Evolutionary conservation across 2,888 invertebrate genomes (phyloP).

Genomic region (Xestia xanthographa): DNA sequence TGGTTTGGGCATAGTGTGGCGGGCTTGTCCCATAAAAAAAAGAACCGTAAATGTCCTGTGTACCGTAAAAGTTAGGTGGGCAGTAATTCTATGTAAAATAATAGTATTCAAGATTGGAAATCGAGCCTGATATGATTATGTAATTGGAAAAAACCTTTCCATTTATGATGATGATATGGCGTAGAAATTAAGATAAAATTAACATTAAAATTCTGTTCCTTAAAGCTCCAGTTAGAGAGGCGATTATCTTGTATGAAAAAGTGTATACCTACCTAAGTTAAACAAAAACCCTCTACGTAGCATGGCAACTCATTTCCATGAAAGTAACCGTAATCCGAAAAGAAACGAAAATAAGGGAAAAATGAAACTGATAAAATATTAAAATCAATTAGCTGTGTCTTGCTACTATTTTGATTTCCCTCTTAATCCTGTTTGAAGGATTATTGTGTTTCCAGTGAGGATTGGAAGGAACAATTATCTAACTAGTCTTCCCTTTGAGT

Average conservation of each 20-base stretch:
- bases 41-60: too few species aligned
- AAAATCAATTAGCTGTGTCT: conserved; percentile 56
- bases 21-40: too few species aligned
- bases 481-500: conserved; percentile 82
- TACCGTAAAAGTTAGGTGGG: too few species aligned
- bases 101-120: background rate
- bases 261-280: background rate
- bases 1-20: too few species aligned
- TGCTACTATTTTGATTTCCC: conserved; percentile 47
- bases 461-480: conserved; percentile 85
- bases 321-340: background rate
- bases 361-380: conserved; percentile 52
- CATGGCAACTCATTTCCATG: background rate
- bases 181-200: too few species aligned
- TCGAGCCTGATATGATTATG: background rate
- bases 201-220: too few species aligned
- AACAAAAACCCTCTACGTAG: background rate
- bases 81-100: background rate
- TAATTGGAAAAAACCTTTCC: too few species aligned
- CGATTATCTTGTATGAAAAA: background rate
- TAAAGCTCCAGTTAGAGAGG: background rate
- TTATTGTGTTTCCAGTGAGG: conserved; percentile 67
- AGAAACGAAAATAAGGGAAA: background rate
- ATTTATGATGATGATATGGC: too few species aligned
- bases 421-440: conserved; percentile 49